phyloP scores from a whole-genome alignment of 2,797 vertebrate genomes.

The Graptemys geographica region DNA sequence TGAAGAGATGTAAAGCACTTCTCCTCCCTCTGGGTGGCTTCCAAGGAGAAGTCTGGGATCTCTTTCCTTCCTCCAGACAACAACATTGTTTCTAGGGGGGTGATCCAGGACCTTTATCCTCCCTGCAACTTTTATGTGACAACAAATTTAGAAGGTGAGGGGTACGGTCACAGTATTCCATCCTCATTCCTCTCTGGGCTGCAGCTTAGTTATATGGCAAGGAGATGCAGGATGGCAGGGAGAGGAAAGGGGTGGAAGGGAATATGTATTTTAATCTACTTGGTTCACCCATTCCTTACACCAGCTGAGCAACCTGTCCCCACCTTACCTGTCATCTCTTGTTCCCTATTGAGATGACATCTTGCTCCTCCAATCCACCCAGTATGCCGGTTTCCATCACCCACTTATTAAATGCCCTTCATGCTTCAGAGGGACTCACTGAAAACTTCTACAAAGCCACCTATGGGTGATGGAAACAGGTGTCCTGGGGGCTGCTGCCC shows the following conservation, averaged over 20 bases:
- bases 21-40: neutral
- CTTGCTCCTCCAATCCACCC: neutral
- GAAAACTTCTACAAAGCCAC: neutral
- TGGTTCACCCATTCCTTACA: neutral
- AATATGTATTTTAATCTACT: neutral
- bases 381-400: neutral
- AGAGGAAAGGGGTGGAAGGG: neutral
- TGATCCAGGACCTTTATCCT: neutral
- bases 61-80: neutral
- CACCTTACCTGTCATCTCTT: neutral
- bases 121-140: neutral
- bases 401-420: neutral
- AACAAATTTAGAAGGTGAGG: neutral
- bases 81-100: neutral
- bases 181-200: neutral
- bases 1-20: accelerated
- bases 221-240: neutral
- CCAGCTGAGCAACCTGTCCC: neutral
- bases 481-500: too few species aligned
- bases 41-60: neutral
- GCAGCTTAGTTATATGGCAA: neutral
- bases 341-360: neutral
- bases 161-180: neutral
- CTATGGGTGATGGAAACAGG: too few species aligned
- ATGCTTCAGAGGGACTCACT: neutral